Conservation (phyloP, 2,888 invertebrate genomes). For the Drepana falcataria region DNA sequence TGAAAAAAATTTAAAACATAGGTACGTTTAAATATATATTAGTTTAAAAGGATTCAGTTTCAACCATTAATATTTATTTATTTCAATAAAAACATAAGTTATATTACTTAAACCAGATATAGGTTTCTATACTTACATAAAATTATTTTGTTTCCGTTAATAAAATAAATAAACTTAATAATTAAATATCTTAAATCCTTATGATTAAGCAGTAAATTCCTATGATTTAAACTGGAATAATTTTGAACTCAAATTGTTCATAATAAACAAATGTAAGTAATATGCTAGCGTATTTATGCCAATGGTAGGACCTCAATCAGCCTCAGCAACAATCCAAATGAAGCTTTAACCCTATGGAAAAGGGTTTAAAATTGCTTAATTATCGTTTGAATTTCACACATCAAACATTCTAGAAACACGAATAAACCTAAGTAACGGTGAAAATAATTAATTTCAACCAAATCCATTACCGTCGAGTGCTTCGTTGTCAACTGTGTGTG, state of each 20-base stretch:
- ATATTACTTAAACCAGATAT: too few species aligned
- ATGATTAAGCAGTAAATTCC: not conserved
- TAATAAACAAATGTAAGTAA: not conserved
- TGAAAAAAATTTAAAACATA: too few species aligned
- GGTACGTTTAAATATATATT: too few species aligned
- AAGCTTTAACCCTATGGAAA: conserved; percentile 5
- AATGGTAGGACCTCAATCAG: conserved; percentile 10
- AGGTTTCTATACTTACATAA: too few species aligned
- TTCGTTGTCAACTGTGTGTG: conserved; percentile 42
- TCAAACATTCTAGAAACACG: conserved; percentile 50
- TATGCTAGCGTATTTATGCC: conserved; percentile 1
- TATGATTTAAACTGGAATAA: not conserved
- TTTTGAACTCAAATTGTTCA: not conserved
- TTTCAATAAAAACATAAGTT: too few species aligned
- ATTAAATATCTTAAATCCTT: not conserved
- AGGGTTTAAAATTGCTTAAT: conserved; percentile 17
- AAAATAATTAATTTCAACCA: conserved; percentile 62
- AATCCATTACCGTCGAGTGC: conserved; percentile 59
- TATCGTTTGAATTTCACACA: conserved; percentile 44
- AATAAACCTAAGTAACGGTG: conserved; percentile 31
- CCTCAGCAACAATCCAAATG: conserved; percentile 15
- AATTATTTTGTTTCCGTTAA: too few species aligned
- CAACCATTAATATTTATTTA: too few species aligned
- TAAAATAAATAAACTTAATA: not conserved
- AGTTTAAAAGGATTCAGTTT: too few species aligned